Evolutionary conservation across 2,113 vertebrate species (phyloP).

Genomic region (Tachysurus vachellii): DNA sequence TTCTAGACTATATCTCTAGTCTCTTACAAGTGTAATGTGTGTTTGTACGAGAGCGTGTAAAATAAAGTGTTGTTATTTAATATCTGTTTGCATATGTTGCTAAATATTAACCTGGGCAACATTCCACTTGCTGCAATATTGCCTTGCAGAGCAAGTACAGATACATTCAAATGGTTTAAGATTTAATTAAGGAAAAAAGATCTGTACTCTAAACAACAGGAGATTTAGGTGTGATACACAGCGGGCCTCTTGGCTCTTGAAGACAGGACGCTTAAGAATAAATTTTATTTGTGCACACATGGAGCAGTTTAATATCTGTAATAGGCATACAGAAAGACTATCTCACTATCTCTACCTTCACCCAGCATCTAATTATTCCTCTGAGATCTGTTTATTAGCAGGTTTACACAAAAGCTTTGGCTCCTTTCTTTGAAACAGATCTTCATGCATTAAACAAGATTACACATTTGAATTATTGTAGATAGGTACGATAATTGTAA

Average conservation of each 20-base stretch:
- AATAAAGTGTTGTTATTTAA: not conserved
- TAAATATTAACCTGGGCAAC: constrained; percentile 15
- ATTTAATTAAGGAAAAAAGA: not conserved
- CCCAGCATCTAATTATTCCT: constrained; percentile 18
- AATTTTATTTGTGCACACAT: constrained; percentile 50
- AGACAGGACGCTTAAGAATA: constrained; percentile 29
- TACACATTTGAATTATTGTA: not conserved
- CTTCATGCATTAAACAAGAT: not conserved
- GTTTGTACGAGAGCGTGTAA: not conserved
- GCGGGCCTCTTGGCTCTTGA: not conserved
- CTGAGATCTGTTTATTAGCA: not conserved
- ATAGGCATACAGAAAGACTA: constrained; percentile 7
- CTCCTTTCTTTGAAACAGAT: not conserved
- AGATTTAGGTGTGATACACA: constrained; percentile 32
- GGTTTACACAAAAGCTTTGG: not conserved
- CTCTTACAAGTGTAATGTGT: not conserved
- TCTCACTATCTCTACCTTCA: not conserved
- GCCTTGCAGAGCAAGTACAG: constrained; percentile 21
- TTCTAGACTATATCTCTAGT: not conserved
- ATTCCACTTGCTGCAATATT: constrained; percentile 7
- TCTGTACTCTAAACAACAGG: constrained; percentile 40
- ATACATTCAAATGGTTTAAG: constrained; percentile 45
- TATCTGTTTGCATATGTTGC: not conserved
- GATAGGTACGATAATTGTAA: not conserved
- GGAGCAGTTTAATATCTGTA: constrained; percentile 7